phyloP scores from a whole-genome alignment of 2,797 vertebrate species.

The Monodelphis domestica region DNA sequence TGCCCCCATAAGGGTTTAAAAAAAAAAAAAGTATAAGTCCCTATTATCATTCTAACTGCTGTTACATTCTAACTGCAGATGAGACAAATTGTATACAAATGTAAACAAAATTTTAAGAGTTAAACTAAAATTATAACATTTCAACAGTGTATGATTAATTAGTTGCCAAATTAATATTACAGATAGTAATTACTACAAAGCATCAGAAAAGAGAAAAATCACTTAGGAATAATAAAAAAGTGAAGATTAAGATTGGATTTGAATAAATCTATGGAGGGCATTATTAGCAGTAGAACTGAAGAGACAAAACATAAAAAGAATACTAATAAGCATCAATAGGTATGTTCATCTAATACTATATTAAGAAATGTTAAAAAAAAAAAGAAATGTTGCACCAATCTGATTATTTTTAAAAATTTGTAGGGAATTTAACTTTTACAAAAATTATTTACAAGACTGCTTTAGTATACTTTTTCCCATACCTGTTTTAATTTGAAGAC shows the following conservation, averaged over 20 bases:
- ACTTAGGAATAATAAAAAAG: neutral
- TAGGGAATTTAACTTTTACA: slow-evolving; percentile 42
- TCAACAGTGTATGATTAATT: neutral
- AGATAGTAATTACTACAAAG: neutral
- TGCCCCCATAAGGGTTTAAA: too few relatives aligned
- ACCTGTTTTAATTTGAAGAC: slow-evolving; percentile 99
- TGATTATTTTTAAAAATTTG: slow-evolving; percentile 47
- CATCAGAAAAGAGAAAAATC: slow-evolving; percentile 23
- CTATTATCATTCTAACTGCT: too few relatives aligned
- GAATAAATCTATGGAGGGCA: neutral
- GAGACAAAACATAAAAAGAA: neutral
- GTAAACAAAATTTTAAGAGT: slow-evolving; percentile 29
- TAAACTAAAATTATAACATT: neutral
- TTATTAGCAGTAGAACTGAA: neutral
- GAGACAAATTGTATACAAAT: neutral
- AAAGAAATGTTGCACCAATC: slow-evolving; percentile 21
- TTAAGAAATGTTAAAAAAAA: slow-evolving; percentile 9
- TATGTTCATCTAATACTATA: slow-evolving; percentile 5
- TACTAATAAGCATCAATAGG: neutral
- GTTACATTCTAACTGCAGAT: neutral
- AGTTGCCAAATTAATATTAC: neutral
- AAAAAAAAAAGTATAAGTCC: too few relatives aligned
- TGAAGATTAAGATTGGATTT: neutral
- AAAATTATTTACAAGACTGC: slow-evolving; percentile 40
- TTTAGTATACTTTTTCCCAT: slow-evolving; percentile 64